Evolutionary conservation across 1,140 invertebrate species (phyloP).

Genomic region (Cepaea nemoralis): DNA sequence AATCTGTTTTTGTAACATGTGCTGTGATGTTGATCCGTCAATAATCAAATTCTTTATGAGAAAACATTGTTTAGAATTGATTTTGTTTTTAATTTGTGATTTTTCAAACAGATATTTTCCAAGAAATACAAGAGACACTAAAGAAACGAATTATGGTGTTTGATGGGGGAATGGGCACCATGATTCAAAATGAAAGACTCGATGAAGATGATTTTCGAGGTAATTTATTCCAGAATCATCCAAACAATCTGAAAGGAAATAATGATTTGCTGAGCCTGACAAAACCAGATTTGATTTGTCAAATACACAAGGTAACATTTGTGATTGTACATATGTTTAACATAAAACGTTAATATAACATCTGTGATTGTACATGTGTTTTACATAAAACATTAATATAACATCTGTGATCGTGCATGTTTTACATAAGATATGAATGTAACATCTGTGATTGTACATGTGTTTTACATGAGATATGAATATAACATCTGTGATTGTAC

Average conservation of each 20-base stretch:
- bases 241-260: constrained; percentile 76
- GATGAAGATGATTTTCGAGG: constrained; percentile 76
- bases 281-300: constrained; percentile 74
- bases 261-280: constrained; percentile 77
- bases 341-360: too few relatives aligned
- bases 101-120: constrained; percentile 41
- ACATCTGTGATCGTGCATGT: too few relatives aligned
- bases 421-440: too few relatives aligned
- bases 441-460: too few relatives aligned
- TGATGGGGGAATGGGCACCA: constrained; percentile 80
- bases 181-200: constrained; percentile 76
- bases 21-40: too few relatives aligned
- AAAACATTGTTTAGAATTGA: background rate
- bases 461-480: too few relatives aligned
- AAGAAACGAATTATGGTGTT: constrained; percentile 75
- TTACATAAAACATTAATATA: too few relatives aligned
- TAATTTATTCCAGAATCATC: constrained; percentile 73
- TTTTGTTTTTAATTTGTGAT: too few relatives aligned
- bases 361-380: too few relatives aligned
- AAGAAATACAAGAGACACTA: constrained; percentile 54
- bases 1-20: too few relatives aligned
- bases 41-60: background rate
- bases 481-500: too few relatives aligned
- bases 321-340: too few relatives aligned
- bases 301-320: constrained; percentile 74